Conservation (phyloP, 2,797 vertebrate species). For the Darevskia mixta region DNA sequence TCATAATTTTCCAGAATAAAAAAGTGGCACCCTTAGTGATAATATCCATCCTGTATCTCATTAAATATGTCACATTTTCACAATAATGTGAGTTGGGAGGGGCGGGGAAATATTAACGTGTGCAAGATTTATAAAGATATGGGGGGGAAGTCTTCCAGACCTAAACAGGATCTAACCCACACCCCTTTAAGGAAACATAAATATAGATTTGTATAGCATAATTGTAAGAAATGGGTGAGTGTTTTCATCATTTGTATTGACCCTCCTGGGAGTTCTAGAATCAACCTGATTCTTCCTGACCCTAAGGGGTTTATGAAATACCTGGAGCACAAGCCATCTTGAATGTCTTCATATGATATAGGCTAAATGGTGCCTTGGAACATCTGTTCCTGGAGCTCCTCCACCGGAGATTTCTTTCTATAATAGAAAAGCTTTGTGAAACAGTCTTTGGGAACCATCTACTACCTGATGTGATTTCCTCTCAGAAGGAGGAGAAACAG, state of each 20-base stretch:
- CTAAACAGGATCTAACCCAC: slow-evolving; percentile 1
- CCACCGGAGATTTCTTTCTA: slow-evolving; percentile 30
- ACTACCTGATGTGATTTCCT: slow-evolving; percentile 21
- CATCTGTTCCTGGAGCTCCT: slow-evolving; percentile 8
- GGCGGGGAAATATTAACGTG: neutral
- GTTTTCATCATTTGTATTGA: slow-evolving; percentile 8
- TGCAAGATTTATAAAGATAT: slow-evolving; percentile 15
- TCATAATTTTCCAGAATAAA: slow-evolving; percentile 10
- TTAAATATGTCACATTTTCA: slow-evolving; percentile 19
- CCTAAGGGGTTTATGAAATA: slow-evolving; percentile 39
- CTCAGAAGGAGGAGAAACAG: slow-evolving; percentile 24
- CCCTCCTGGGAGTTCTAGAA: slow-evolving; percentile 31
- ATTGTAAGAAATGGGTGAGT: slow-evolving; percentile 10
- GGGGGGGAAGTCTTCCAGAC: neutral
- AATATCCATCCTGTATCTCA: neutral
- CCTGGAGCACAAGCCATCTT: slow-evolving; percentile 19
- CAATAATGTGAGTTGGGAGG: slow-evolving; percentile 14
- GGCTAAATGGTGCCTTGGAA: slow-evolving; percentile 47
- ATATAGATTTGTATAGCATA: neutral
- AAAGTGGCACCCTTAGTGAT: neutral
- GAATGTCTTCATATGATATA: slow-evolving; percentile 21
- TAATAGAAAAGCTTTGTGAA: slow-evolving; percentile 50
- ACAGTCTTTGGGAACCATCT: slow-evolving; percentile 33
- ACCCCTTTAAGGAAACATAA: neutral
- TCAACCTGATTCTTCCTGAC: slow-evolving; percentile 38